Base-by-base conservation (phyloP, 2,797 vertebrate species). In the Sternarchorhynchus goeldii region DNA sequence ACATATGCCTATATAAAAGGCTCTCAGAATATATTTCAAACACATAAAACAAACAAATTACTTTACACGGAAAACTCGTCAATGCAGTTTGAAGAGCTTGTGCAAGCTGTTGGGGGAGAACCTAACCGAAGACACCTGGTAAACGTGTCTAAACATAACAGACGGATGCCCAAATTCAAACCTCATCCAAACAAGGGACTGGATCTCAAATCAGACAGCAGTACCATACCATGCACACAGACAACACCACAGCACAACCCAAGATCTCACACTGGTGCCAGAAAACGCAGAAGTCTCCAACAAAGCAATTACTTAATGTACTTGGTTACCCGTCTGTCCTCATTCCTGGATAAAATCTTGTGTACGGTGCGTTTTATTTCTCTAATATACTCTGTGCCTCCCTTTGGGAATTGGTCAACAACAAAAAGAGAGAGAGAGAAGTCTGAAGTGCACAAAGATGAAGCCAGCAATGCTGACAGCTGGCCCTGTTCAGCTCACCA, bases 121-220 rank as follows among this genome's bases (percentile, higher is more conserved):
- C 34, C 34, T 7, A 36, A 4, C 6, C 4, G 34, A 36, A 36
- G 34, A 36, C 34, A 36, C 34, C 34, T 36, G 34, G 34, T 36
- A 36, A 36, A 36, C 34, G 34, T 36, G 34, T 4, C 34, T 7
- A 4, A 36, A 7, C 6, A 32, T 67, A 39, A 31, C 1, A 8
- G 66, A n/a, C 31, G 8, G 36, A 73, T 21, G 10, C 32, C 34
- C 25, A 34, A 16, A 12, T 59, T 62, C 34, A 8, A 6, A 21
- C 21, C 55, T 57, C 57, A 53, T 64, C 21, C 5, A 72, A 75
- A 65, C 29, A 74, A 59, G 71, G 69, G 18, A 17, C 63, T 62
- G 53, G 32, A 1, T 16, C 45, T 53, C 2, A 5, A 74, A 64
- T 73, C 69, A 56, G 56, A 34, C 8, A 57, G 31, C 25, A 18